Percentiles rank a stretch among this genome's conserved stretches.
These are phyloP conservation scores for Polietes domitor DNA, from an alignment of 2,888 invertebrate genomes.

Conservation along the genomic window DNA sequence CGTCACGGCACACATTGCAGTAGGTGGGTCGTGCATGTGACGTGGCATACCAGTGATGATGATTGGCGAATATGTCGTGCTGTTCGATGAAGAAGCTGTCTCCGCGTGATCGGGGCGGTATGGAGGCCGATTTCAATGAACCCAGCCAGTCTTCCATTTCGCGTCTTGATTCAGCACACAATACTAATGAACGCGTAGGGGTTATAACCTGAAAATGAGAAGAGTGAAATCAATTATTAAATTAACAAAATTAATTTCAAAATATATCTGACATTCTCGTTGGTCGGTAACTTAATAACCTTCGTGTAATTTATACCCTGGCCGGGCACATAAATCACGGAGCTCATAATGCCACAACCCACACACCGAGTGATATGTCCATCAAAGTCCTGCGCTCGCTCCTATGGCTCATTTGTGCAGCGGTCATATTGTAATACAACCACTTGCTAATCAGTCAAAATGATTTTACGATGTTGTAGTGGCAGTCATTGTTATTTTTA, in stretches of 20 bases:
- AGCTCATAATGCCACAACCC: background rate
- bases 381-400: background rate
- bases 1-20: slow-evolving; percentile 98
- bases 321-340: background rate
- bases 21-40: slow-evolving; percentile 97
- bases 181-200: slow-evolving; percentile 88
- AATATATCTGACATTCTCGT: too few species aligned
- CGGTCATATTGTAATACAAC: slow-evolving; percentile 9
- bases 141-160: slow-evolving; percentile 97
- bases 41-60: slow-evolving; percentile 93
- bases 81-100: slow-evolving; percentile 83
- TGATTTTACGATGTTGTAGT: background rate
- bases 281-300: background rate
- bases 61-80: slow-evolving; percentile 86
- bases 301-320: background rate
- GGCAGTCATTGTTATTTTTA: background rate
- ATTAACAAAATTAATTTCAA: too few species aligned
- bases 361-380: background rate
- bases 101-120: slow-evolving; percentile 77
- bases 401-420: slow-evolving; percentile 10
- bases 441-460: slow-evolving; percentile 24
- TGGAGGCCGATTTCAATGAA: slow-evolving; percentile 88
- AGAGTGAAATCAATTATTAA: too few species aligned
- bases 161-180: slow-evolving; percentile 89
- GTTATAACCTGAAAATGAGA: slow-evolving; percentile 82